phyloP scores from a whole-genome alignment of 1,140 invertebrate genomes.

The Macrobrachium rosenbergii region DNA sequence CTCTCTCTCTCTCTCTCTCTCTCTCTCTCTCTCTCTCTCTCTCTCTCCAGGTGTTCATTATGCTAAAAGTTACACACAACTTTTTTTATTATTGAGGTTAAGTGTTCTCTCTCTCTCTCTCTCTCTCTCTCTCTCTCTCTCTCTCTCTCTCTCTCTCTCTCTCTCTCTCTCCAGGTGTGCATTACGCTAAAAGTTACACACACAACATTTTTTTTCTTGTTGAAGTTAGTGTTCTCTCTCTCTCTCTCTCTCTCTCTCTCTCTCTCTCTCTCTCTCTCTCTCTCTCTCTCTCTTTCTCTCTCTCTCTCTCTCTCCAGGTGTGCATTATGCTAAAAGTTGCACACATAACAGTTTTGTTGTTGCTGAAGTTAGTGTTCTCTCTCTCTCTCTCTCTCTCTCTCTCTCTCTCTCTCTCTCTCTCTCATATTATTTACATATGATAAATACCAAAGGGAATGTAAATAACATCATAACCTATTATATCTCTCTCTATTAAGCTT shows the following conservation, averaged over 20 bases:
- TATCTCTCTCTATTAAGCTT: too few relatives aligned
- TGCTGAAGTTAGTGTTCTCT: background rate
- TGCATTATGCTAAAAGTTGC: background rate
- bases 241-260: background rate
- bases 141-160: too few relatives aligned
- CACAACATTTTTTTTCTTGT: background rate
- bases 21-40: slow-evolving; percentile 31
- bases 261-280: background rate
- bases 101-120: too few relatives aligned
- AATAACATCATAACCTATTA: too few relatives aligned
- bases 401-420: background rate
- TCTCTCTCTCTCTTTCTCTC: background rate
- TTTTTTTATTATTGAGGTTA: too few relatives aligned
- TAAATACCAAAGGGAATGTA: too few relatives aligned
- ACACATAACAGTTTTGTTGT: background rate
- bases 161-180: slow-evolving; percentile 6
- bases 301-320: slow-evolving; percentile 15
- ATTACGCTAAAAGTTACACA: background rate
- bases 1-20: too few relatives aligned
- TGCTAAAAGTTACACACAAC: background rate
- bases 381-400: background rate
- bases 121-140: too few relatives aligned
- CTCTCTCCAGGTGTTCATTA: background rate
- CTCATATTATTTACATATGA: too few relatives aligned
- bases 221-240: background rate